Evolutionary conservation across 30 jellyfish, hydroid and myxozoan genomes (phyloP), one percentile per base, ranked within the genome.

Genomic region (Pelagia noctiluca): DNA sequence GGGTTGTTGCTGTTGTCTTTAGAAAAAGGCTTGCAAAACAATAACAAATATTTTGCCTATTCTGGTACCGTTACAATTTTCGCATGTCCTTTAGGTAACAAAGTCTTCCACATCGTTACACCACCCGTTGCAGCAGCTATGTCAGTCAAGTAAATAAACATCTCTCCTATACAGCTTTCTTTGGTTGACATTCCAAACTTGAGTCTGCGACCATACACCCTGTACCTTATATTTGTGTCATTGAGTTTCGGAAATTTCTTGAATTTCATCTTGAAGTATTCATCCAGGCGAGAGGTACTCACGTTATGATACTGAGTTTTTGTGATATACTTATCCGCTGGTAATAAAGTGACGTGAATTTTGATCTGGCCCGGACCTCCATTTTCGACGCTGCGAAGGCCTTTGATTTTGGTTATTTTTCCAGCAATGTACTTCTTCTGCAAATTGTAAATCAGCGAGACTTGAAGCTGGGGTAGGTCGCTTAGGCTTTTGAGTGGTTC

Each of bases 391-490:
- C 35, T 46, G 13, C 80, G 86, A 49, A 82, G 30, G 28, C 53
- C 86, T 19, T 70, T 64, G 2, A 90, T 69, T 32, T 46, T 63
- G 7, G 80, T 73, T 29, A 90, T 61, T 63, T 90, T 90, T 12
- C 97, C 97, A n/a, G 97, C 97, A 0, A 90, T 47, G 69, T 90
- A 90, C 78, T 78, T 84, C 76, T 31, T 68, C 22, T 90, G 91
- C 2, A 31, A 36, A 64, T 72, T 71, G 69, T 71, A 68, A 24
- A 90, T 57, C 69, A 90, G 50, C 11, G 93, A 75, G 5, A 87
- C 23, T n/a, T 90, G 94, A 2, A 82, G 21, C 36, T 60, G 35
- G 2, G 63, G 54, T 18, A n/a, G n/a, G n/a, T n/a, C n/a, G n/a
- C n/a, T n/a, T n/a, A n/a, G n/a, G n/a, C n/a, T n/a, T n/a, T n/a